These are phyloP conservation scores for Andrena dorsata DNA, from an alignment of 2,888 invertebrate genomes.

Conservation along the genomic window DNA sequence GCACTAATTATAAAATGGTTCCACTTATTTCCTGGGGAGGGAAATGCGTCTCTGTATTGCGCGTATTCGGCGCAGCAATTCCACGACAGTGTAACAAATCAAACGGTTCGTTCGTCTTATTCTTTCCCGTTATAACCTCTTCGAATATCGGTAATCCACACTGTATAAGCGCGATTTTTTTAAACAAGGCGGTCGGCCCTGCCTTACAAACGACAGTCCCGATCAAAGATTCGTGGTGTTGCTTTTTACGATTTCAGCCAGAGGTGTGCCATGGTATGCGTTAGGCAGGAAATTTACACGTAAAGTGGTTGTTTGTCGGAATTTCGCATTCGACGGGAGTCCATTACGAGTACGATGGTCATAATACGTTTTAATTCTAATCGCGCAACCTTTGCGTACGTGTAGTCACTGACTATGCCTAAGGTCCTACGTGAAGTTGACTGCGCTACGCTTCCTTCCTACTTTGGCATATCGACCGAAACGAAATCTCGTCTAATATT, in stretches of 20 bases:
- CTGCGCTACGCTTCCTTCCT: constrained; percentile 53
- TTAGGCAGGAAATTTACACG: constrained; percentile 23
- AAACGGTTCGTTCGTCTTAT: neutral
- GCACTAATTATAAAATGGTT: constrained; percentile 76
- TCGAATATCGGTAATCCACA: neutral
- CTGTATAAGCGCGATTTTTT: neutral
- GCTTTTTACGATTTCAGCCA: neutral
- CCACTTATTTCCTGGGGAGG: constrained; percentile 18
- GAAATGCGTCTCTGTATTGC: constrained; percentile 24
- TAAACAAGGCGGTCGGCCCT: neutral
- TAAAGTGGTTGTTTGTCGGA: neutral
- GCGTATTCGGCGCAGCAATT: neutral
- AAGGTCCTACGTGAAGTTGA: constrained; percentile 48
- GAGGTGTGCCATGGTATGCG: constrained; percentile 2
- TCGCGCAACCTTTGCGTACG: constrained; percentile 14
- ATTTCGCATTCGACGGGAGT: neutral
- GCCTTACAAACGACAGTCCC: neutral
- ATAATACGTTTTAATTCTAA: constrained; percentile 21
- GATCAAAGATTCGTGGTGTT: neutral
- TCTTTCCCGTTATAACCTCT: neutral
- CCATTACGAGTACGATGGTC: constrained; percentile 5
- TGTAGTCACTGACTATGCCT: constrained; percentile 34
- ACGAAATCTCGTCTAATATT: constrained; percentile 38
- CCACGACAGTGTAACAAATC: neutral
- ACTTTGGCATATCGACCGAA: constrained; percentile 58